phyloP scores from a whole-genome alignment of 2,888 invertebrate species.

The Caenorhabditis japonica region DNA sequence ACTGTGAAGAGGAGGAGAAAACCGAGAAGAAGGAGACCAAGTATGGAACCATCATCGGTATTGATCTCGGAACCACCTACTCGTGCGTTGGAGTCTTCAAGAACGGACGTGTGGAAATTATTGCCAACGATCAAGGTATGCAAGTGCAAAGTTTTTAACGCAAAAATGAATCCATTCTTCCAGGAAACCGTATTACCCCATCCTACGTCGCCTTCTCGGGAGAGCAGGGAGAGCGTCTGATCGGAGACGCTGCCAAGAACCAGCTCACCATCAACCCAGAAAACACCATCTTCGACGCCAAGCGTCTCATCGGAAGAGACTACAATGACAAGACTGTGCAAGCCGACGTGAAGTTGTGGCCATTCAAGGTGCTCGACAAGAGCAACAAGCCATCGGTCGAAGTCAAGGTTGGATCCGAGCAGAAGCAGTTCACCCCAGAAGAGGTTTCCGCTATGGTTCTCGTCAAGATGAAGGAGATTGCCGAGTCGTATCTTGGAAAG shows the following conservation, averaged over 20 bases:
- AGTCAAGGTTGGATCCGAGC: slow-evolving; percentile 86
- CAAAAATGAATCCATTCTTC: not conserved
- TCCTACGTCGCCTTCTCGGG: slow-evolving; percentile 77
- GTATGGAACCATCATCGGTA: slow-evolving; percentile 77
- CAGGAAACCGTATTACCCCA: slow-evolving; percentile 75
- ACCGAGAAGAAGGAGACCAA: slow-evolving; percentile 68
- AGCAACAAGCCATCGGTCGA: slow-evolving; percentile 93
- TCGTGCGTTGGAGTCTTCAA: slow-evolving; percentile 79
- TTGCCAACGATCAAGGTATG: slow-evolving; percentile 77
- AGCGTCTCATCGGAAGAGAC: slow-evolving; percentile 95
- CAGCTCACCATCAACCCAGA: slow-evolving; percentile 98
- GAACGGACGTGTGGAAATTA: slow-evolving; percentile 78
- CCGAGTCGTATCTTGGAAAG: slow-evolving; percentile 81
- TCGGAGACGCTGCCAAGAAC: slow-evolving; percentile 97
- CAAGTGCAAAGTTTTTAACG: not conserved
- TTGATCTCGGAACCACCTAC: slow-evolving; percentile 78
- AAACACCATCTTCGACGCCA: slow-evolving; percentile 98
- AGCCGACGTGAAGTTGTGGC: slow-evolving; percentile 95
- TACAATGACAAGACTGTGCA: slow-evolving; percentile 93
- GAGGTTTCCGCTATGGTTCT: slow-evolving; percentile 98
- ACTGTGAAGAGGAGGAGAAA: slow-evolving; percentile 65
- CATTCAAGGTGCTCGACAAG: slow-evolving; percentile 91
- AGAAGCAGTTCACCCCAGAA: slow-evolving; percentile 93
- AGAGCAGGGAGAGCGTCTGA: slow-evolving; percentile 79
- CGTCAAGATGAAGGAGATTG: slow-evolving; percentile 77